phyloP scores from a whole-genome alignment of 2,797 vertebrate genomes.

The Hozukius guyotensis region DNA sequence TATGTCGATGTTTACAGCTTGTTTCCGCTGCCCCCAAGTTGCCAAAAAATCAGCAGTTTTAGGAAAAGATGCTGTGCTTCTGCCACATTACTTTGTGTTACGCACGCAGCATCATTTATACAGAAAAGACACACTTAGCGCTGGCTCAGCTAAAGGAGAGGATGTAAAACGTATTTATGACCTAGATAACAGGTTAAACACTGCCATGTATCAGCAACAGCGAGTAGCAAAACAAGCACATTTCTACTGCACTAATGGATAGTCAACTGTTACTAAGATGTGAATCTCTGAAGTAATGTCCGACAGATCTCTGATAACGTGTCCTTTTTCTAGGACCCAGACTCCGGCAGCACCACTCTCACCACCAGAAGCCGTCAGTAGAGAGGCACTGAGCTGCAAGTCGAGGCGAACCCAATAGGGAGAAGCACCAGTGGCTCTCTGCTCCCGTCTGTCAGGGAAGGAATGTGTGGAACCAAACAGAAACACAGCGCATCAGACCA shows the following conservation, averaged over 20 bases:
- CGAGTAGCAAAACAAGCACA: background rate
- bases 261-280: background rate
- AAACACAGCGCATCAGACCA: conserved; percentile 71
- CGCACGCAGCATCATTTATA: background rate
- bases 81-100: conserved; percentile 1
- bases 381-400: conserved; percentile 85
- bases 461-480: conserved; percentile 74
- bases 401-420: conserved; percentile 45
- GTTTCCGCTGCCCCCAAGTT: background rate
- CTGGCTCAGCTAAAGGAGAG: conserved; percentile 11
- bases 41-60: background rate
- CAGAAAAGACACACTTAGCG: background rate
- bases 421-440: conserved; percentile 61
- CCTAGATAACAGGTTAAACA: background rate
- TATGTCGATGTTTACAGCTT: background rate
- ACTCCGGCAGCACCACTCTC: conserved; percentile 88
- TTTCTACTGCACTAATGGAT: background rate
- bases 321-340: conserved; percentile 82
- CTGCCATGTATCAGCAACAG: background rate
- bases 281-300: background rate
- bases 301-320: conserved; percentile 25
- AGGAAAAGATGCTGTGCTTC: conserved; percentile 1
- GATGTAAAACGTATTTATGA: conserved; percentile 1
- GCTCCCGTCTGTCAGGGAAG: conserved; percentile 66
- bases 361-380: conserved; percentile 87